Evolutionary conservation across 2,797 vertebrate genomes (phyloP).

Genomic region (Oophaga sylvatica): DNA sequence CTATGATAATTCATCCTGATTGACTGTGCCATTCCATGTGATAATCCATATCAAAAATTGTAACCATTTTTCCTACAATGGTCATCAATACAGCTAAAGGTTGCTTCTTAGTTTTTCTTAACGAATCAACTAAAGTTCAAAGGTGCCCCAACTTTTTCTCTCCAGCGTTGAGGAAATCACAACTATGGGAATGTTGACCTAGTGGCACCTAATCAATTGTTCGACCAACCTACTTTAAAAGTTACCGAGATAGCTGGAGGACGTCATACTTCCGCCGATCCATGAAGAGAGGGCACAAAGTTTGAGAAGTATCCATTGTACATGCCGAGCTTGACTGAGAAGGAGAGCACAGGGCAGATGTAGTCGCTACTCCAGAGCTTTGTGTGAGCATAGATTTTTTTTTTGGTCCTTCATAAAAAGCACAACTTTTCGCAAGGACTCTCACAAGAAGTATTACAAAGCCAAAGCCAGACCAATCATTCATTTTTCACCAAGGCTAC

Average conservation of each 20-base stretch:
- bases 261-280: background rate
- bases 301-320: background rate
- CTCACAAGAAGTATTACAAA: conserved; percentile 11
- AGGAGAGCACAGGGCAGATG: background rate
- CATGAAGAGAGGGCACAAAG: background rate
- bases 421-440: conserved; percentile 9
- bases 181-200: background rate
- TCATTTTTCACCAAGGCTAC: conserved; percentile 21
- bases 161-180: background rate
- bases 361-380: background rate
- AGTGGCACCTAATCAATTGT: background rate
- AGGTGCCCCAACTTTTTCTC: too few species aligned
- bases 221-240: background rate
- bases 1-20: too few species aligned
- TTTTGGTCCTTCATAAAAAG: conserved; percentile 2
- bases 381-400: background rate
- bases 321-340: background rate
- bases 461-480: conserved; percentile 5
- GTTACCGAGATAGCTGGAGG: background rate
- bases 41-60: too few species aligned
- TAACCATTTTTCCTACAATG: too few species aligned
- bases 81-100: too few species aligned
- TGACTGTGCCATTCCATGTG: too few species aligned
- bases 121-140: too few species aligned
- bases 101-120: too few species aligned